A percentile compares a stretch with the other conserved stretches of the same genome.
phyloP scores from a whole-genome alignment of 1,140 invertebrate genomes.

The Brachionus angularis region DNA sequence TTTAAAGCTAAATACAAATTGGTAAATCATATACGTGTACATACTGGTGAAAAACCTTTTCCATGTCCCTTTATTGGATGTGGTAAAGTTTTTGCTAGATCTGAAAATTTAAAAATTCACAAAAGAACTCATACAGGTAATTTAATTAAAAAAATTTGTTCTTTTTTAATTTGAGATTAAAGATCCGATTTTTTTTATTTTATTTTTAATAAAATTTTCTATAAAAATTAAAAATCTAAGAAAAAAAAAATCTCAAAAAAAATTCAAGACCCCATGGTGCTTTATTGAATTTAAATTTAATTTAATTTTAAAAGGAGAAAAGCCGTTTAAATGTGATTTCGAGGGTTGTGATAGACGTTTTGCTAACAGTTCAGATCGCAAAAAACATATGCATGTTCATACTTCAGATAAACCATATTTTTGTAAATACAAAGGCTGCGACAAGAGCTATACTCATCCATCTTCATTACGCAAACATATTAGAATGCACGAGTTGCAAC shows the following conservation, averaged over 20 bases:
- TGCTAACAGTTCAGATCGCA: slow-evolving; percentile 95
- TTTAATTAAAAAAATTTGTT: not conserved
- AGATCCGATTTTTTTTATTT: not conserved
- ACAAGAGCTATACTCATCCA: slow-evolving; percentile 98
- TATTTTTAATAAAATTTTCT: no score
- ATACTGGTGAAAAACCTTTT: slow-evolving; percentile 98
- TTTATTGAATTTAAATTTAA: slow-evolving; percentile 8
- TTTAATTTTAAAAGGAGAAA: slow-evolving; percentile 71
- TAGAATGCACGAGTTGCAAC: slow-evolving; percentile 42
- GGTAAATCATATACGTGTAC: slow-evolving; percentile 96
- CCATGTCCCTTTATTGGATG: slow-evolving; percentile 92
- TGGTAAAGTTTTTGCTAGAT: slow-evolving; percentile 94
- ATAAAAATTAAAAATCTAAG: not conserved
- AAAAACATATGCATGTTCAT: slow-evolving; percentile 98
- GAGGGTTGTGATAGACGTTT: slow-evolving; percentile 81
- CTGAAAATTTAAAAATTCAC: slow-evolving; percentile 97
- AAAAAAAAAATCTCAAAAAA: slow-evolving; percentile 4
- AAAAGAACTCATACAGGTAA: slow-evolving; percentile 78
- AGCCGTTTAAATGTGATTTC: slow-evolving; percentile 96
- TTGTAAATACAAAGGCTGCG: slow-evolving; percentile 89
- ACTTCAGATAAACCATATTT: slow-evolving; percentile 98
- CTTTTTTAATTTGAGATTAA: not conserved
- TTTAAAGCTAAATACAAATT: slow-evolving; percentile 99
- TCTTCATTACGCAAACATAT: slow-evolving; percentile 44
- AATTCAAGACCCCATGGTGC: slow-evolving; percentile 19